Base-by-base conservation (phyloP, 2,888 invertebrate genomes). In the Drosophila mulleri region DNA sequence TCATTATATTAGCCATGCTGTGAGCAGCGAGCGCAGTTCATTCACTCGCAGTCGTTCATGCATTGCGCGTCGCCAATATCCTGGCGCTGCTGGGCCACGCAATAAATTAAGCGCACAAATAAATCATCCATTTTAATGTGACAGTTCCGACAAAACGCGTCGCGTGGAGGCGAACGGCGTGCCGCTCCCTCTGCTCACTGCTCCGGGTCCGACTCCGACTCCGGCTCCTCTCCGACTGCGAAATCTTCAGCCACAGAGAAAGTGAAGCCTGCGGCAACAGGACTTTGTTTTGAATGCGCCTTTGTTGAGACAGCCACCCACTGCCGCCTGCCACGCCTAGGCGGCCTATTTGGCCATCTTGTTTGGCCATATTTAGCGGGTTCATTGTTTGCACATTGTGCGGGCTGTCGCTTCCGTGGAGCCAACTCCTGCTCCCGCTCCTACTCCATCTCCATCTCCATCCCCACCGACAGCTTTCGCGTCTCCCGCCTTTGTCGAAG, bases 41-140 rank as follows among this genome's bases (percentile, higher is more conserved):
- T 80, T 82, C 48, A 35, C 37, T 8, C 58, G 50, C 72, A 74
- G 63, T 84, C 80, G 75, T 57, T 82, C 86, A 89, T 84, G 89
- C 89, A 85, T 73, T 89, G 68, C 88, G 84, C 89, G 89, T 88
- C 85, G 88, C 85, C 84, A 84, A 84, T 84, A 89, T 89, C 85
- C 84, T 82, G 82, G 71, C 77, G 66, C 78, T 53, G 60, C 14
- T 18, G 50, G 12, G 32, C n/a, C 18, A 32, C 78, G 79, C 90
- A 90, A 89, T 90, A 90, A 89, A 89, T 90, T 90, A 86, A 75
- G 77, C 82, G 73, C 79, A 78, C 90, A 88, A 86, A 90, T 90
- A 90, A 89, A 89, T 89, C 89, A 89, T 90, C 89, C 90, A 90
- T 89, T 89, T 90, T 90, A 90, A 90, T 89, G 91, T 88, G 90